phyloP scores from a whole-genome alignment of 2,888 invertebrate genomes.

The Noctua fimbriata region DNA sequence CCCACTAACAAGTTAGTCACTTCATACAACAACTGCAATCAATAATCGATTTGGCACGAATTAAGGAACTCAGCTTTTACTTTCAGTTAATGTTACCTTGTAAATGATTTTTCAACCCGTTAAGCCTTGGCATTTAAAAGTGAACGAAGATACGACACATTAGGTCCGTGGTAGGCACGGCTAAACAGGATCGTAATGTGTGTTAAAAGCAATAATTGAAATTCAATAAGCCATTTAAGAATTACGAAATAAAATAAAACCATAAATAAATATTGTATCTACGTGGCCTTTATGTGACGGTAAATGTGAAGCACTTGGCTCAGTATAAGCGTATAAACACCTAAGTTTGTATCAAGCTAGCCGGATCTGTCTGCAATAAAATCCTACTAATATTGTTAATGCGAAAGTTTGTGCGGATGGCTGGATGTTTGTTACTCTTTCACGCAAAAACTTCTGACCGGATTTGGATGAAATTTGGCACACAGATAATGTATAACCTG shows the following conservation, averaged over 20 bases:
- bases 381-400: neutral
- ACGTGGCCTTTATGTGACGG: neutral
- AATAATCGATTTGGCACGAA: conserved; percentile 52
- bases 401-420: too few species aligned
- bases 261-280: conserved; percentile 50
- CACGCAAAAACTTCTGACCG: too few species aligned
- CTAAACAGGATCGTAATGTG: conserved; percentile 71
- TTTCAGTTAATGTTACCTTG: conserved; percentile 73
- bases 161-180: conserved; percentile 67
- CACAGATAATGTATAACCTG: too few species aligned
- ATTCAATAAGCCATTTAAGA: conserved; percentile 70
- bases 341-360: conserved; percentile 20
- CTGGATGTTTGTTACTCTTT: too few species aligned
- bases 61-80: conserved; percentile 68
- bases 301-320: conserved; percentile 38
- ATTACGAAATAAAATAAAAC: conserved; percentile 62
- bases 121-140: conserved; percentile 83
- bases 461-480: too few species aligned
- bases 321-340: neutral
- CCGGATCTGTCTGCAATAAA: conserved; percentile 34
- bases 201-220: conserved; percentile 70
- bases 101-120: conserved; percentile 70
- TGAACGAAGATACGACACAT: conserved; percentile 80
- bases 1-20: conserved; percentile 8
- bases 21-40: conserved; percentile 37